These are phyloP conservation scores for Cladopsammia gracilis DNA, from an alignment of 64 coral and sea anemone genomes.

Conservation along the genomic window DNA sequence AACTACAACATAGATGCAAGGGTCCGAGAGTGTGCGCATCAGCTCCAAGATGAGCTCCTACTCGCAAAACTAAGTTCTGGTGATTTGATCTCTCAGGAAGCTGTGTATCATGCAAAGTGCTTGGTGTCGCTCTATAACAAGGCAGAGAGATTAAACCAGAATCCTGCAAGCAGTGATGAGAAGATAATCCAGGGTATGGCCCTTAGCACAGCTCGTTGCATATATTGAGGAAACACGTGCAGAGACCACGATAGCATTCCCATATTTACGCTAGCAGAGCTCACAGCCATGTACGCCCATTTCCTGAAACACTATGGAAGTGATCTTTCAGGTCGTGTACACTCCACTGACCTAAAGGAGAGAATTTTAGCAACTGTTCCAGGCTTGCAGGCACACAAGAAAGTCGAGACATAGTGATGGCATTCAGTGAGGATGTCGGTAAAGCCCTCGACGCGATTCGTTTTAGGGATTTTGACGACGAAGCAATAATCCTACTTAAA, in stretches of 20 bases:
- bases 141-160: not conserved
- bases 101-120: constrained; percentile 62
- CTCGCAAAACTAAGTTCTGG: constrained; percentile 67
- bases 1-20: no score
- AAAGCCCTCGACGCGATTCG: no score
- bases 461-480: no score
- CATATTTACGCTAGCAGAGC: constrained; percentile 43
- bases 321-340: not conserved
- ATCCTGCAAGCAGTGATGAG: constrained; percentile 6
- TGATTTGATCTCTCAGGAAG: constrained; percentile 73
- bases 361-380: constrained; percentile 45
- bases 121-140: constrained; percentile 56
- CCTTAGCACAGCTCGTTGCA: constrained; percentile 36
- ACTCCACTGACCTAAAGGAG: constrained; percentile 63
- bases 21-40: constrained; percentile 39
- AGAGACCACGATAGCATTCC: not conserved
- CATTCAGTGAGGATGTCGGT: no score
- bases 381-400: constrained; percentile 46
- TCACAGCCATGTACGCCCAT: constrained; percentile 19
- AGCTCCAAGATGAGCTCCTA: constrained; percentile 22
- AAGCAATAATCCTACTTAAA: no score
- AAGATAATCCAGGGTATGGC: constrained; percentile 57
- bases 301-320: constrained; percentile 45
- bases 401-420: not conserved
- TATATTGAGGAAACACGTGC: constrained; percentile 62